phyloP scores from a whole-genome alignment of 2,888 invertebrate genomes.

The Idaea dimidiata region DNA sequence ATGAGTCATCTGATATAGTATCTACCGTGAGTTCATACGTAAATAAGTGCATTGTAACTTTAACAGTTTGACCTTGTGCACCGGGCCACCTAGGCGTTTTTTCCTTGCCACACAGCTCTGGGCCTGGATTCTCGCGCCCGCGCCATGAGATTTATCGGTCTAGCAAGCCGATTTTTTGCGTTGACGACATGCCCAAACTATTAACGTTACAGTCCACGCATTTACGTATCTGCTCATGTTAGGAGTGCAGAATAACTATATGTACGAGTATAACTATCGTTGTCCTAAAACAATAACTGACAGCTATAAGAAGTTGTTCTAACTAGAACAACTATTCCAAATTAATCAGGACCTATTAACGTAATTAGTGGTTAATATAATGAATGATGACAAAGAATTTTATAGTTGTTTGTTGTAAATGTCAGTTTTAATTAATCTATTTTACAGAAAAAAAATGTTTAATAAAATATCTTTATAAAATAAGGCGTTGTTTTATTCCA shows the following conservation, averaged over 20 bases:
- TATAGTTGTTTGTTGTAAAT: slow-evolving; percentile 81
- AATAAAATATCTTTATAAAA: slow-evolving; percentile 80
- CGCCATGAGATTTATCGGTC: no score
- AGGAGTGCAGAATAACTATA: no score
- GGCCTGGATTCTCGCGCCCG: no score
- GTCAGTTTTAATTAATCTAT: slow-evolving; percentile 80
- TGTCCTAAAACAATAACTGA: neutral
- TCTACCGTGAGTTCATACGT: neutral
- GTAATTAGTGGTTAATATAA: slow-evolving; percentile 72
- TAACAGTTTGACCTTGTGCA: no score
- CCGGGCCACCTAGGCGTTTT: no score
- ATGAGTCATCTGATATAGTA: neutral
- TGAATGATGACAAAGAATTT: slow-evolving; percentile 69
- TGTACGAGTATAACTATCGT: no score
- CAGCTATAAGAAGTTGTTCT: neutral
- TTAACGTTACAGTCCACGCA: no score
- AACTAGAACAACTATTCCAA: slow-evolving; percentile 53
- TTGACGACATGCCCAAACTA: no score
- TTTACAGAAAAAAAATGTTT: slow-evolving; percentile 79
- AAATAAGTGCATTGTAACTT: no score
- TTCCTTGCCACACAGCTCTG: no score
- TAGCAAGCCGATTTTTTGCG: no score
- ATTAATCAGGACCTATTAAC: slow-evolving; percentile 67
- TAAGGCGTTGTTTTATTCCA: slow-evolving; percentile 40
- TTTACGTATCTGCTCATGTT: no score